Evolutionary conservation across 1,140 invertebrate genomes (phyloP).

Genomic region (Hyphantria cunea): DNA sequence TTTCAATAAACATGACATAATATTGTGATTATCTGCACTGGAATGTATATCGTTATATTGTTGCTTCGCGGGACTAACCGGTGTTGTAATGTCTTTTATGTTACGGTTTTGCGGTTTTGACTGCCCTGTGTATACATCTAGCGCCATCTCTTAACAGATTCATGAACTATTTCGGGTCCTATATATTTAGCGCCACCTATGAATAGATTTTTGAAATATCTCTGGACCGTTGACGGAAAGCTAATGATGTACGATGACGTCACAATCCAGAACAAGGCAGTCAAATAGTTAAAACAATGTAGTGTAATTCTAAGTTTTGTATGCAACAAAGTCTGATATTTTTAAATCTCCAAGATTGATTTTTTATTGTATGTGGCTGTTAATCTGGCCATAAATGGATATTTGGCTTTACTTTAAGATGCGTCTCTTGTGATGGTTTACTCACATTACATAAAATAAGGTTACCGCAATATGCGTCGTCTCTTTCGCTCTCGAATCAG

Average conservation of each 20-base stretch:
- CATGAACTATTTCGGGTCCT: neutral
- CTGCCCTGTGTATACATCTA: neutral
- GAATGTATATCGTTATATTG: constrained; percentile 3
- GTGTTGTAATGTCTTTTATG: constrained; percentile 19
- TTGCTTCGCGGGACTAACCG: constrained; percentile 18
- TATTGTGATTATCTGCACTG: constrained; percentile 18
- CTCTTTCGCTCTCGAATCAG: no score
- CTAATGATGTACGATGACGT: no score
- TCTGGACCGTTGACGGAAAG: no score
- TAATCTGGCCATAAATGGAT: constrained; percentile 3
- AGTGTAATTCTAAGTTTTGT: constrained; percentile 26
- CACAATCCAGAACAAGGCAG: no score
- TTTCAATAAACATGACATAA: constrained; percentile 5
- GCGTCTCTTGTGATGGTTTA: neutral
- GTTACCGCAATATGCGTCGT: no score
- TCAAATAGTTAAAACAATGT: constrained; percentile 7
- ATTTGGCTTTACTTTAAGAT: constrained; percentile 10
- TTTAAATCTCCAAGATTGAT: constrained; percentile 26
- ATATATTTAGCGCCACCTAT: neutral
- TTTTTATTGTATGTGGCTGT: constrained; percentile 17
- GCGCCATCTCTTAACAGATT: no score
- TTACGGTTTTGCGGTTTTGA: neutral
- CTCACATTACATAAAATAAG: no score
- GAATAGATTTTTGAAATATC: no score
- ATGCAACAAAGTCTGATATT: constrained; percentile 30